A percentile compares a stretch with the other conserved stretches of the same genome.
These are phyloP conservation scores for Pangasius larnaudii DNA, from an alignment of 2,797 vertebrate species.

Conservation along the genomic window DNA sequence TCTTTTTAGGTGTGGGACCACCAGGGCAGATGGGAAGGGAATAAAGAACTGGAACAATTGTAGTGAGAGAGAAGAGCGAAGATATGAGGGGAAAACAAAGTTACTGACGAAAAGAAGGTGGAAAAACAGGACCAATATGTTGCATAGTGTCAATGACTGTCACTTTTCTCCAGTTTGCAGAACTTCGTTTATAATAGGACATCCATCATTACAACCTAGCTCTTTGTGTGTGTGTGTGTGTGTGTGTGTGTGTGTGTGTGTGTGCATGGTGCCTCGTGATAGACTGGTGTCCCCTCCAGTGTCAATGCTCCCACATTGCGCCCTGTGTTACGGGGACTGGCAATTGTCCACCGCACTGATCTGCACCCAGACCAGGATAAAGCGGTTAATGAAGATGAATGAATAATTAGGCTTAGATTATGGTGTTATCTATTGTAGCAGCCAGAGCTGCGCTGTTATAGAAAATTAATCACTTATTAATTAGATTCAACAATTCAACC, in stretches of 20 bases:
- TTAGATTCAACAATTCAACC: background rate
- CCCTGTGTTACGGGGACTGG: background rate
- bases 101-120: background rate
- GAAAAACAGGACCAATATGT: background rate
- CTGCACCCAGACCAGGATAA: background rate
- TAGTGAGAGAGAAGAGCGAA: slow-evolving; percentile 6
- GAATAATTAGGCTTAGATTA: background rate
- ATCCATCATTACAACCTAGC: background rate
- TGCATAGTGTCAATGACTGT: slow-evolving; percentile 15
- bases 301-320: background rate
- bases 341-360: background rate
- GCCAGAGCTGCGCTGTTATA: background rate
- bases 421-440: background rate
- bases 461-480: background rate
- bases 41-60: slow-evolving; percentile 51
- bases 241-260: background rate
- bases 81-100: background rate
- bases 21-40: slow-evolving; percentile 78
- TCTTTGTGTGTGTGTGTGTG: background rate
- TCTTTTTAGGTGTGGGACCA: slow-evolving; percentile 65
- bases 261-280: background rate
- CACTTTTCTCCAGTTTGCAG: slow-evolving; percentile 4
- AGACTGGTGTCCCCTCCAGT: background rate
- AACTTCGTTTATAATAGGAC: background rate
- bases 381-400: background rate